Evolutionary conservation across 2,797 vertebrate species (phyloP).

Genomic region (Avahi laniger): DNA sequence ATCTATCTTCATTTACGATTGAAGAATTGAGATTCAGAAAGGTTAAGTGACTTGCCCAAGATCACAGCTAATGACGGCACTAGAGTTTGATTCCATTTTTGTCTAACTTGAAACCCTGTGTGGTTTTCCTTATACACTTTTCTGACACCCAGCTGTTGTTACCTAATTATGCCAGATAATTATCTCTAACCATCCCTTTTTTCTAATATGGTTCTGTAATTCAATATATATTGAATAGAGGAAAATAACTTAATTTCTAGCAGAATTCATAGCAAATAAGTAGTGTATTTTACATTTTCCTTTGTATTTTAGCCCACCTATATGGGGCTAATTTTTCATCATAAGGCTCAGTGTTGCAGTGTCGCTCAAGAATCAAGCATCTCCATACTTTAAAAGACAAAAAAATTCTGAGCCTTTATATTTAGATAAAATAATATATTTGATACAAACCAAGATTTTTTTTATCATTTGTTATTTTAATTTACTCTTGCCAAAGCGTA

Average conservation of each 20-base stretch:
- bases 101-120: background rate
- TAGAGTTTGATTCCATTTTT: background rate
- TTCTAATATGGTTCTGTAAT: background rate
- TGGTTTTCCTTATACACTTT: constrained; percentile 28
- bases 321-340: background rate
- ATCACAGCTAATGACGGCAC: background rate
- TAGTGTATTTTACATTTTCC: constrained; percentile 14
- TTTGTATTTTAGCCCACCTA: background rate
- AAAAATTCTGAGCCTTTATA: background rate
- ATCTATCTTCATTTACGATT: background rate
- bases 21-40: constrained; percentile 47
- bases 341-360: background rate
- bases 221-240: background rate
- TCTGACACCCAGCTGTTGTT: background rate
- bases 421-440: constrained; percentile 30
- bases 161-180: background rate
- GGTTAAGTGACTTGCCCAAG: constrained; percentile 8
- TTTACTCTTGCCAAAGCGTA: background rate
- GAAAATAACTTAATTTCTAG: constrained; percentile 26
- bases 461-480: constrained; percentile 38
- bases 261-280: background rate
- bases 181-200: background rate
- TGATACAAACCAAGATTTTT: background rate
- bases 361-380: constrained; percentile 29
- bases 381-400: background rate